phyloP scores from a whole-genome alignment of 2,113 vertebrate species.

The Zosterops borbonicus region DNA sequence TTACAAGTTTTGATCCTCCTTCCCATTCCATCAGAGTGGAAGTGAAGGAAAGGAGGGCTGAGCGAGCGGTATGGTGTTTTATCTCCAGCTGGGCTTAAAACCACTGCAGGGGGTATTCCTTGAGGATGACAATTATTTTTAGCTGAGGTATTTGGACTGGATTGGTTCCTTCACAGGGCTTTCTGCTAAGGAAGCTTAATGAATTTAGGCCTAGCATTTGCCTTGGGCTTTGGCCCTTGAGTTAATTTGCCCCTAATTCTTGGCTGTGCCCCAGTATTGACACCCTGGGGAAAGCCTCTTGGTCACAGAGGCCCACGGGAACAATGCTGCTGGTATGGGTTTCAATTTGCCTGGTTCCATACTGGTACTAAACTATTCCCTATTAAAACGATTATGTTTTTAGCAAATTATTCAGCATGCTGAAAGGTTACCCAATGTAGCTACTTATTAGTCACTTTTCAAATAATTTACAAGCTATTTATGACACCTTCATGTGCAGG shows the following conservation, averaged over 20 bases:
- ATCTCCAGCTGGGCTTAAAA: neutral
- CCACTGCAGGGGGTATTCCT: neutral
- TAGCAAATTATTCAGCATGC: neutral
- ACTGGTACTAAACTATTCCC: neutral
- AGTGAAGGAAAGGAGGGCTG: neutral
- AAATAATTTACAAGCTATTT: constrained; percentile 39
- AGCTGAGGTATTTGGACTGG: neutral
- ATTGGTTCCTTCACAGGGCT: neutral
- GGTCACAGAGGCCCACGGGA: rapidly evolving
- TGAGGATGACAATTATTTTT: neutral
- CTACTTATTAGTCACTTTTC: constrained; percentile 41
- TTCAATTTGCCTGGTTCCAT: neutral
- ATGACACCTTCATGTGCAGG: constrained; percentile 33
- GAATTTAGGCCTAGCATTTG: neutral
- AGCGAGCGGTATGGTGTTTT: rapidly evolving
- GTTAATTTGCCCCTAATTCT: neutral
- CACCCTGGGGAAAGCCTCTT: neutral
- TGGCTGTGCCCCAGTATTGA: neutral
- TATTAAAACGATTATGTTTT: neutral
- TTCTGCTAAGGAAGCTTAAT: neutral
- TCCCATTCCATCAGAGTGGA: neutral
- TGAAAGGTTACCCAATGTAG: constrained; percentile 46
- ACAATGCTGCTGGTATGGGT: neutral
- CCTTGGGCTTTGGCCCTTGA: neutral
- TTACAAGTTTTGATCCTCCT: neutral